phyloP scores from a whole-genome alignment of 2,113 vertebrate species.

The Grallaria varia region DNA sequence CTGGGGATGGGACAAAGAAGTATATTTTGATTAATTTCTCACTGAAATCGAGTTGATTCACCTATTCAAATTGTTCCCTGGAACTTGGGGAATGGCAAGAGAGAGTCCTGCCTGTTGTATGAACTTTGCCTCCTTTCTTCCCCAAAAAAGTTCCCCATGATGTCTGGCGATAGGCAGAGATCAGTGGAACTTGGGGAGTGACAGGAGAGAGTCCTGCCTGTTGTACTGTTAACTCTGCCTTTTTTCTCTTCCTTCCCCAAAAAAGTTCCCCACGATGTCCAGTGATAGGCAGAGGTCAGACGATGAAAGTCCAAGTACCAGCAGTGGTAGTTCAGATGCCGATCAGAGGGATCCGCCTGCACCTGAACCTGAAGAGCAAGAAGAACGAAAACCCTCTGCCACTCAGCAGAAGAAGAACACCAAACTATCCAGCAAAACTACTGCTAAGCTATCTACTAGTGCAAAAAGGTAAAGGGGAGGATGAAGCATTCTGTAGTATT shows the following conservation, averaged over 20 bases:
- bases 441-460: constrained; percentile 90
- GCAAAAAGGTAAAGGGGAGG: constrained; percentile 84
- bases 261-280: constrained; percentile 83
- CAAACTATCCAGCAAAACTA: constrained; percentile 92
- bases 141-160: constrained; percentile 56
- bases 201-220: not conserved
- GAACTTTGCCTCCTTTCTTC: not conserved
- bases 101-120: not conserved
- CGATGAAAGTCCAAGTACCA: constrained; percentile 92
- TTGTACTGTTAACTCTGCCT: constrained; percentile 12
- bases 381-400: constrained; percentile 87
- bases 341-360: constrained; percentile 89
- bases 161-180: constrained; percentile 87
- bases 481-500: not conserved
- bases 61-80: not conserved
- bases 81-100: not conserved
- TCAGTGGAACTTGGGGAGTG: constrained; percentile 57
- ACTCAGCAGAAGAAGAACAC: constrained; percentile 89
- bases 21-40: not conserved
- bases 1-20: not conserved
- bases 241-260: not conserved
- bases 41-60: not conserved
- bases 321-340: constrained; percentile 90
- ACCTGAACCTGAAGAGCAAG: constrained; percentile 86
- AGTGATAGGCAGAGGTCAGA: constrained; percentile 90